phyloP scores from a whole-genome alignment of 2,797 vertebrate species.

The Atherinosoma microstoma region DNA sequence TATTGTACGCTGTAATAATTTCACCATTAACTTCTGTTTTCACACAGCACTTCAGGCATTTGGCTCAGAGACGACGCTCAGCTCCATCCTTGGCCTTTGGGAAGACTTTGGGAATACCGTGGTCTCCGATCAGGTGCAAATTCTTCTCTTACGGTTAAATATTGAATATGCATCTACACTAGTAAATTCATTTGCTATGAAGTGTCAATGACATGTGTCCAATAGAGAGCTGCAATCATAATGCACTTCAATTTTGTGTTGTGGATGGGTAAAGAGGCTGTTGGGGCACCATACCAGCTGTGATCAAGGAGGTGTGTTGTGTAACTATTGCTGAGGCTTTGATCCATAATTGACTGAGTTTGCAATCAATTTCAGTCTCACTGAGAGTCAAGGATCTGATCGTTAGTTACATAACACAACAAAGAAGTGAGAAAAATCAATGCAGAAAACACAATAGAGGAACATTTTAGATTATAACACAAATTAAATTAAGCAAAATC shows the following conservation, averaged over 20 bases:
- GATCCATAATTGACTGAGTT: neutral
- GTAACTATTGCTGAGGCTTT: neutral
- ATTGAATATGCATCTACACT: neutral
- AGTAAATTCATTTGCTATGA: neutral
- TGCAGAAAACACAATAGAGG: neutral
- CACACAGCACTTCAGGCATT: constrained; percentile 73
- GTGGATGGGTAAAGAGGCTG: neutral
- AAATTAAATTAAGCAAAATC: neutral
- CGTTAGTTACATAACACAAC: neutral
- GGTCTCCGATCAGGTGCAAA: constrained; percentile 81
- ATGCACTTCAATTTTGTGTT: neutral
- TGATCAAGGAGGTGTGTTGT: neutral
- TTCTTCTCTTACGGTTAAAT: neutral
- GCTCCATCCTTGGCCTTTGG: constrained; percentile 80
- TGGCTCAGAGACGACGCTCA: constrained; percentile 80
- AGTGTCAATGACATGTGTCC: neutral
- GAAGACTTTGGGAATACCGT: constrained; percentile 78
- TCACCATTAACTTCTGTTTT: constrained; percentile 11
- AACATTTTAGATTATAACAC: neutral
- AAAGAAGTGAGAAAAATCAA: neutral
- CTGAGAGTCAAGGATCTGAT: neutral
- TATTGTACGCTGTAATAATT: neutral
- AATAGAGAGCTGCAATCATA: neutral
- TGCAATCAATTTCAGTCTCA: neutral
- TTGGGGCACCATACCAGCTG: neutral